Base-by-base conservation (phyloP, 35 echinoderm and acorn worm species). In the Holothuria glaberrima region DNA sequence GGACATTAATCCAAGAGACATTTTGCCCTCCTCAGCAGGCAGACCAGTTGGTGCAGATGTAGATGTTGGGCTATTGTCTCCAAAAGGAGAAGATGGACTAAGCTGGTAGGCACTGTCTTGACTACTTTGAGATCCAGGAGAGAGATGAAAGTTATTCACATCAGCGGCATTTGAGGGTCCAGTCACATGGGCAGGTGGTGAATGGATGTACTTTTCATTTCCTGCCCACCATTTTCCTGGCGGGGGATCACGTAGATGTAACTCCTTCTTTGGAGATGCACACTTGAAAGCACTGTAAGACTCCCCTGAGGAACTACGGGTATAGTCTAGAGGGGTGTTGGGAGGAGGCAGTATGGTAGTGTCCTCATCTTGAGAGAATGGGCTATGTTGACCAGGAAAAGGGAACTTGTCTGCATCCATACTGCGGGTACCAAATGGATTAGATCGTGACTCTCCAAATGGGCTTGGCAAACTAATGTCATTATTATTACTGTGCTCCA, bases 1-100 rank as follows among this genome's bases (percentile, higher is more conserved):
- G 3, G 97, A 99, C 93, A 95, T 95, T 6, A 72, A 84, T 41
- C 85, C 63, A 60, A 87, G n/a, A 21, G 93, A 64, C 58, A 65
- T 25, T 35, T 60, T 86, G 16, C 32, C 64, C 30, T 95, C 94
- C 65, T 95, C 78, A 32, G 30, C 25, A 14, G 82, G 74, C 31
- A 71, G 65, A 59, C 75, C 91, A 30, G 70, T 44, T 27, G 63
- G 68, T 28, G 58, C 83, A 7, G 56, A 44, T 19, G 68, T 82
- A 36, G 30, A 30, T 31, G 75, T 84, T 0, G 80, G 80, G 63
- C 82, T 82, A 57, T 41, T 87, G 12, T 77, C 80, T 20, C 92
- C 69, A 32, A 57, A 94, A 16, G 50, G 50, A 54, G 50, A 54
- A 17, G 50, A 54, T 1, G 50, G 50, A 17, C 50, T 54, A 17